Conservation (phyloP, 2,113 vertebrate species). For the Ceratotherium simum region DNA sequence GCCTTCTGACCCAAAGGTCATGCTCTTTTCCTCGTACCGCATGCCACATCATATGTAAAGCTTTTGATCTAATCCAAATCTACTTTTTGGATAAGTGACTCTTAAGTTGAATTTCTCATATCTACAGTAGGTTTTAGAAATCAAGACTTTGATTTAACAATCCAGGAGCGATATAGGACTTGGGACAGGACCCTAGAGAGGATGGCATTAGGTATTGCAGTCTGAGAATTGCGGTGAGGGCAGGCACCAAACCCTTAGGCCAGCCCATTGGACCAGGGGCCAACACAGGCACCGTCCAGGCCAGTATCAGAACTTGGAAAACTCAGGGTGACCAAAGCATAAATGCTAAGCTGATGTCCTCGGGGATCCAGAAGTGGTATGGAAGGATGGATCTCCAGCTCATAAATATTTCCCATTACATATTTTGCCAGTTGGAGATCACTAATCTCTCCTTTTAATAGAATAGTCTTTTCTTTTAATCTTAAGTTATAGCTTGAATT, state of each 20-base stretch:
- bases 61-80: not conserved
- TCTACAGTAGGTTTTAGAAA: conserved; percentile 43
- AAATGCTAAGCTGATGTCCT: not conserved
- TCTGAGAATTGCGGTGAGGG: not conserved
- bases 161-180: not conserved
- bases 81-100: conserved; percentile 26
- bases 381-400: not conserved
- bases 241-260: not conserved
- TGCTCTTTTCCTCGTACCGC: not conserved
- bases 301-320: conserved; percentile 7
- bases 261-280: not conserved
- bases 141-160: conserved; percentile 7
- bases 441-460: not conserved
- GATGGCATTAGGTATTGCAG: not conserved
- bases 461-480: conserved; percentile 12
- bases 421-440: not conserved
- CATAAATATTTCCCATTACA: not conserved
- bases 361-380: not conserved
- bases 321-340: not conserved
- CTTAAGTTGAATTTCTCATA: conserved; percentile 55
- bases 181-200: not conserved
- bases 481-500: conserved; percentile 30
- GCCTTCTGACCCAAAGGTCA: not conserved
- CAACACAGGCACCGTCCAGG: not conserved
- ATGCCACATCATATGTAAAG: not conserved